Evolutionary conservation across 2,113 vertebrate genomes (phyloP), one percentile per base, ranked within the genome.

Genomic region (Upupa epops): DNA sequence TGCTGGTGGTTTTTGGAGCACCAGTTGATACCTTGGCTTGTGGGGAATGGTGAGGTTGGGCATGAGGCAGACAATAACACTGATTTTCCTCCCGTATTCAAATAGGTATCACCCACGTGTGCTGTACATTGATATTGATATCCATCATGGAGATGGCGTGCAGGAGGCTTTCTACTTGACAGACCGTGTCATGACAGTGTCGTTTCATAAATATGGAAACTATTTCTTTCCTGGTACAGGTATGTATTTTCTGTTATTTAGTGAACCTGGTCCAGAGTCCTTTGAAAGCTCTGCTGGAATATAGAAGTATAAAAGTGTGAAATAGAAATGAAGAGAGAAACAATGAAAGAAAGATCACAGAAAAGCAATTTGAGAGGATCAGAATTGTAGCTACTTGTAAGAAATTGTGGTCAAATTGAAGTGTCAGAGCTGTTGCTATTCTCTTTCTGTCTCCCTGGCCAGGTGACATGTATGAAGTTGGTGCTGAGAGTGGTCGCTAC

Each of bases 401-500:
- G 54, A 29, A 54, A n/a, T 15, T 28, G 25, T 25, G 29, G 9
- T 70, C 1, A 17, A 40, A 54, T 24, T 72, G 66, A 9, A 21
- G 55, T 21, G 14, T 28, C 48, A 7, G 86, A 68, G 65, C 49
- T 70, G 21, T 8, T n/a, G 60, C 84, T 31, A 6, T 22, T 75
- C 9, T 34, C n/a, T 3, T 17, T 52, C 52, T 66, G 17, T n/a
- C 55, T 92, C 71, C 37, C 58, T 64, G 76, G 73, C 32, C 90
- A 99, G 99, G 99, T 94, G 99, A 99, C 96, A 99, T 99, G 99
- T 99, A 99, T 24, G 99, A 99, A 95, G 98, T 99, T 3, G 99
- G 99, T 8, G 99, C 99, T 21, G 99, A 99, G 95, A 99, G 99
- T 8, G 99, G 99, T 4, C 98, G 99, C 8, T 99, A 99, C 90